Evolutionary conservation across 2,113 vertebrate genomes (phyloP), one percentile per base, ranked within the genome.

Genomic region (Falcunculus frontatus): DNA sequence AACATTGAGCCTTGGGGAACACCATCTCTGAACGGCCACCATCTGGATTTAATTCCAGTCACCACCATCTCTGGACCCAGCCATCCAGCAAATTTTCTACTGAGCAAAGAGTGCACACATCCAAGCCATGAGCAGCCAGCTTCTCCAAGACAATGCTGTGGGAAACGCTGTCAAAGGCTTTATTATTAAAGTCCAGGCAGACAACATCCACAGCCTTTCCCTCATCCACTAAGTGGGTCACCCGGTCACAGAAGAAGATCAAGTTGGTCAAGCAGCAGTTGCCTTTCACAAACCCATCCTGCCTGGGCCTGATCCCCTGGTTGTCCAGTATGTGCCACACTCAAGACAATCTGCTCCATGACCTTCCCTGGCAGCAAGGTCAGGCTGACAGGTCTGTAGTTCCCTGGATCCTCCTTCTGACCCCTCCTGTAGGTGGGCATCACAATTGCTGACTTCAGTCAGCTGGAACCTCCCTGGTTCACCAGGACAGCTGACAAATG

Each of bases 11-110:
- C 46, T 21, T 44, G 33, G 53, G 32, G 27, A 52, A 5, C 26
- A 59, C 4, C 11, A 35, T 18, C 9, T 32, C 11, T 33, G 33
- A 60, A 42, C 0, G 0, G 37, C 55, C 27, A 52, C 15, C 12
- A 16, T 1, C 63, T 60, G 37, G 27, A 77, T 52, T 32, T 22
- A 68, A 27, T 7, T 60, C 33, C n/a, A 60, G 19, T 22, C 33
- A 60, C 37, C 17, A 44, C 9, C 37, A 76, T 19, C 11, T 60
- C 63, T 60, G 33, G 37, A 22, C 17, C 63, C 22, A 35, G 22
- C 46, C 44, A 37, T 27, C 7, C 37, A 52, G 27, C 17, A 42
- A 32, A 27, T 10, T 52, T 77, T 52, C 41, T 39, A 39, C 18
- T 22, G 33, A 53, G 22, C 14, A 20, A 59, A 44, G 9, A 37